phyloP scores from a whole-genome alignment of 2,888 invertebrate genomes.

The Corythucha ciliata region DNA sequence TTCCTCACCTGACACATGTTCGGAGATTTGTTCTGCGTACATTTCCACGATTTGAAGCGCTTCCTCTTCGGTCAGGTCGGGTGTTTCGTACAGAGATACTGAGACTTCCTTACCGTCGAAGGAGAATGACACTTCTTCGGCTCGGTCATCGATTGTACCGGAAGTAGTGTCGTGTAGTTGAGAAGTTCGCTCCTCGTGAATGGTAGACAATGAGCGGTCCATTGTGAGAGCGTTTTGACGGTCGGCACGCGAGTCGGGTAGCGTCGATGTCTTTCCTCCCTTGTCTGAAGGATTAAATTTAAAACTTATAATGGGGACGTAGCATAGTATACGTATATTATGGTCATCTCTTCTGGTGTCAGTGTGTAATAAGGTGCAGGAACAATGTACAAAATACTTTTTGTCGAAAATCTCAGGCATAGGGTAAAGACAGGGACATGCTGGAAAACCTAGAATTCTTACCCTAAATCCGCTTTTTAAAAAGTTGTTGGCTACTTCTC shows the following conservation, averaged over 20 bases:
- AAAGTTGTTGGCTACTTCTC: too few species aligned
- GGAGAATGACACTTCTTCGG: constrained; percentile 79
- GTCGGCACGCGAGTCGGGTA: too few species aligned
- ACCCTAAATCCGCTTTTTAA: too few species aligned
- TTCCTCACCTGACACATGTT: constrained; percentile 61
- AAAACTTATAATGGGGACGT: too few species aligned
- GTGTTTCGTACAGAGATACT: constrained; percentile 82
- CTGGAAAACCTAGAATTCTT: too few species aligned
- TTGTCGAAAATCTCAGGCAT: too few species aligned
- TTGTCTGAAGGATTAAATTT: constrained; percentile 20
- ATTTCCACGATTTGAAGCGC: constrained; percentile 85
- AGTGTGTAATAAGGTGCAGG: too few species aligned
- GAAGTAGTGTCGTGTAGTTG: constrained; percentile 71
- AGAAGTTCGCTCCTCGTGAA: constrained; percentile 81
- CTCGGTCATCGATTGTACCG: constrained; percentile 58
- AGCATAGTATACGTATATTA: too few species aligned
- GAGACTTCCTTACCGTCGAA: constrained; percentile 88
- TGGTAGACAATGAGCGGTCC: constrained; percentile 78
- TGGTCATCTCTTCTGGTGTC: too few species aligned
- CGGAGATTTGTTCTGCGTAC: constrained; percentile 87
- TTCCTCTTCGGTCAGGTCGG: constrained; percentile 84
- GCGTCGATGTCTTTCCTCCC: constrained; percentile 20
- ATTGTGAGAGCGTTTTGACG: constrained; percentile 22
- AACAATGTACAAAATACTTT: too few species aligned
- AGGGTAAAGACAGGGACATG: too few species aligned